These are phyloP conservation scores for Aulostomus chinensis DNA, from an alignment of 2,797 vertebrate species.

Conservation along the genomic window DNA sequence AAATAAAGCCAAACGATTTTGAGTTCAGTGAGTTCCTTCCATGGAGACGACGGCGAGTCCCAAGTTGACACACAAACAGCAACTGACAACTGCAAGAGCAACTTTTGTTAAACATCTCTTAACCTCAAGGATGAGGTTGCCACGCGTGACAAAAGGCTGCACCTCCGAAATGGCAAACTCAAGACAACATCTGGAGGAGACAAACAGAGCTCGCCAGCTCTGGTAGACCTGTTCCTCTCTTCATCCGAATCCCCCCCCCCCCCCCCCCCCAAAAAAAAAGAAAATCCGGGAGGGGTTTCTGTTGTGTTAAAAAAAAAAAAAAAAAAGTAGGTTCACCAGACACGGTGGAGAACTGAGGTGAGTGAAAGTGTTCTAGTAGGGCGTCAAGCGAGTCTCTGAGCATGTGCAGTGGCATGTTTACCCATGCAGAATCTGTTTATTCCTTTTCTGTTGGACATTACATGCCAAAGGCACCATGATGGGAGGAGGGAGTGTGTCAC, in stretches of 20 bases:
- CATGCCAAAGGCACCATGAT: conserved; percentile 8
- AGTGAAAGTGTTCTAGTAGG: conserved; percentile 24
- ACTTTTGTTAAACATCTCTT: conserved; percentile 16
- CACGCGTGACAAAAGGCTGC: conserved; percentile 29
- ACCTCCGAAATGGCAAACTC: conserved; percentile 45
- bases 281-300: too few species aligned
- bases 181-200: conserved; percentile 59
- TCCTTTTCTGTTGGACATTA: conserved; percentile 17
- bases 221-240: conserved; percentile 20
- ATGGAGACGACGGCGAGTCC: too few species aligned
- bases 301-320: too few species aligned
- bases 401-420: conserved; percentile 40
- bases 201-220: conserved; percentile 31
- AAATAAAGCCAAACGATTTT: too few species aligned
- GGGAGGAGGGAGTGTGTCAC: conserved; percentile 5
- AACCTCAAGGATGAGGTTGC: conserved; percentile 24
- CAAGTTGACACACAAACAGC: too few species aligned
- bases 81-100: conserved; percentile 8
- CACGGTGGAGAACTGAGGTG: conserved; percentile 14
- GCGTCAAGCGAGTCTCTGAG: conserved; percentile 30
- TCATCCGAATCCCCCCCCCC: conserved; percentile 2
- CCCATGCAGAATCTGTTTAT: conserved; percentile 42
- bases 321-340: too few species aligned
- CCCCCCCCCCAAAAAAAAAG: too few species aligned
- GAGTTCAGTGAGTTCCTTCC: too few species aligned